These are phyloP conservation scores for Cyprinodon diabolis DNA, from an alignment of 2,797 vertebrate genomes.

Conservation along the genomic window DNA sequence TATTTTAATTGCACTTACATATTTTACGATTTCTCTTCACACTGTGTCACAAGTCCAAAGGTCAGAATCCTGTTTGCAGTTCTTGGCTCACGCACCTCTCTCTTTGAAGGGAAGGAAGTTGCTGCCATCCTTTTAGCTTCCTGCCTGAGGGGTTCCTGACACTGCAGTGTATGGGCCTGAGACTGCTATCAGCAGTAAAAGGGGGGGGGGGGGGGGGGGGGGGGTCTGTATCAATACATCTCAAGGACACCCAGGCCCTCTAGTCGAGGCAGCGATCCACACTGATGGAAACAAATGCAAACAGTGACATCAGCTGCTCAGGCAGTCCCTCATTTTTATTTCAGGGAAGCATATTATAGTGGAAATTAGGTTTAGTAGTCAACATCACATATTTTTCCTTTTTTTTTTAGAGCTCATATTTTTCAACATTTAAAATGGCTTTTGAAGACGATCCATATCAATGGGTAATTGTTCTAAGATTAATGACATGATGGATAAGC, in stretches of 20 bases:
- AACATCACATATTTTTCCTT: slow-evolving; percentile 53
- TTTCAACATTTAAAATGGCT: slow-evolving; percentile 30
- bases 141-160: slow-evolving; percentile 72
- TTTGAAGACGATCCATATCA: slow-evolving; percentile 43
- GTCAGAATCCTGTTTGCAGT: slow-evolving; percentile 54
- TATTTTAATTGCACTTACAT: slow-evolving; percentile 34
- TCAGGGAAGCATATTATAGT: slow-evolving; percentile 60
- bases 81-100: slow-evolving; percentile 20
- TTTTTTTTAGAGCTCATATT: slow-evolving; percentile 42
- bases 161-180: slow-evolving; percentile 63
- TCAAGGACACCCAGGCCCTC: slow-evolving; percentile 83
- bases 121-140: slow-evolving; percentile 70
- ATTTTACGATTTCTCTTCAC: slow-evolving; percentile 34
- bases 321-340: slow-evolving; percentile 84
- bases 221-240: slow-evolving; percentile 66
- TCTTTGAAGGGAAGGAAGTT: slow-evolving; percentile 50
- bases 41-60: slow-evolving; percentile 40
- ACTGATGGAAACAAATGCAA: slow-evolving; percentile 80
- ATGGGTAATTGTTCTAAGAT: slow-evolving; percentile 16
- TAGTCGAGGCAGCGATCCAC: slow-evolving; percentile 71
- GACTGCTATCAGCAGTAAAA: slow-evolving; percentile 41
- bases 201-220: background rate
- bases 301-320: slow-evolving; percentile 80
- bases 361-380: slow-evolving; percentile 62
- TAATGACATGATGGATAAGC: background rate